Conservation (phyloP, 1,140 invertebrate species). For the Anoplophora glabripennis region DNA sequence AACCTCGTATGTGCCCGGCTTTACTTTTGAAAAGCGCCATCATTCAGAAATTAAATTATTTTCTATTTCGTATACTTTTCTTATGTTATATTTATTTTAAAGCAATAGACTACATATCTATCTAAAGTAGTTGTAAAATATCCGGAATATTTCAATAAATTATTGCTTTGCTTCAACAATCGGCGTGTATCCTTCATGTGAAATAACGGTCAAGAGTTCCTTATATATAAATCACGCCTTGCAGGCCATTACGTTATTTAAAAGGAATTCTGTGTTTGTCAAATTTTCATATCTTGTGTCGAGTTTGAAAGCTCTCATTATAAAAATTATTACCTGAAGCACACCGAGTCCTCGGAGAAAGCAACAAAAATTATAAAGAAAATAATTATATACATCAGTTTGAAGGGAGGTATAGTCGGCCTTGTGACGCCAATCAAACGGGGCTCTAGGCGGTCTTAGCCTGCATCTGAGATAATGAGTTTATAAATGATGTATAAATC, state of each 20-base stretch:
- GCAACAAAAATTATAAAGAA: slow-evolving; percentile 23
- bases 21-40: too few relatives aligned
- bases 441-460: slow-evolving; percentile 38
- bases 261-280: slow-evolving; percentile 16
- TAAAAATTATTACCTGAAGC: slow-evolving; percentile 36
- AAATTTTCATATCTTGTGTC: slow-evolving; percentile 18
- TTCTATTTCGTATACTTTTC: too few relatives aligned
- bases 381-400: slow-evolving; percentile 38
- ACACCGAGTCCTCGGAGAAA: slow-evolving; percentile 14
- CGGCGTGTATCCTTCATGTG: too few relatives aligned
- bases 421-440: slow-evolving; percentile 44
- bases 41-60: too few relatives aligned
- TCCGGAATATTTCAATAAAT: too few relatives aligned
- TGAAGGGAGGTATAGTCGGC: slow-evolving; percentile 30
- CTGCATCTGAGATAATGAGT: slow-evolving; percentile 48
- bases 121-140: too few relatives aligned
- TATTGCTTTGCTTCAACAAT: too few relatives aligned
- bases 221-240: too few relatives aligned
- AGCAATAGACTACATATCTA: too few relatives aligned
- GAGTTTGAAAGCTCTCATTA: slow-evolving; percentile 27
- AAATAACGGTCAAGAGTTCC: too few relatives aligned
- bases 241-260: background rate
- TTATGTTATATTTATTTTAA: too few relatives aligned
- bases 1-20: too few relatives aligned
- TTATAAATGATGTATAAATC: slow-evolving; percentile 52